Base-by-base conservation (phyloP, 2,797 vertebrate species). In the Petrocephalus sullivani region DNA sequence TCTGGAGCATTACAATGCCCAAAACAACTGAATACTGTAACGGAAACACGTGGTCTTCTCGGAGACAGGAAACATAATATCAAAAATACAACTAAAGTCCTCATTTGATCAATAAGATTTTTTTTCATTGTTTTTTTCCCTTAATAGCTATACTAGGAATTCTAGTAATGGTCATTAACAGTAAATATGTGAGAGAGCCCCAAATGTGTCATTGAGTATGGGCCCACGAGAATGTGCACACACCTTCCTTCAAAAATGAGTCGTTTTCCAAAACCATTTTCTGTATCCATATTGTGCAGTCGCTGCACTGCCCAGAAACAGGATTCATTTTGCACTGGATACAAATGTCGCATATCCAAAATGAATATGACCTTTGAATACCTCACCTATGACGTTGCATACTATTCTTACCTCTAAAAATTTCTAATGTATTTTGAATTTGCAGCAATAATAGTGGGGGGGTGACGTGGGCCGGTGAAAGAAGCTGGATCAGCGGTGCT, bases 121-220 rank as follows among this genome's bases (percentile, higher is more conserved):
- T 46, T 67, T 67, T 71, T 71, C 56, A 90, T 86, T 89, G 90
- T 28, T 87, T 89, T 90, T 49, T 61, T n/a, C 61, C 88, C 0
- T 89, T 89, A 90, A 85, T 67, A 81, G 83, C 49, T 88, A 90
- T 85, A 90, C 88, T 88, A 88, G 64, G 33, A 28, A 88, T 41
- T 89, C 87, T 90, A 90, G 90, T 89, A 92, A 86, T 67, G 78
- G 23, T 71, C 41, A 90, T 67, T n/a, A 64, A 61, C 16, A 49
- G 88, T 54, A 54, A 71, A 16, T 58, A 60, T 61, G 61, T 12
- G 49, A 82, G 87, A 41, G 61, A 89, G 86, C 41, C 54, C 54
- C 81, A 14, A 83, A 78, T 81, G 56, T 67, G 53, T 81, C 64
- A 57, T 85, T 85, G 60, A 89, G 51, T 51, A 75, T 60, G 37